Base-by-base conservation (phyloP, 2,888 invertebrate genomes). In the Drosophila flavopinicola region DNA sequence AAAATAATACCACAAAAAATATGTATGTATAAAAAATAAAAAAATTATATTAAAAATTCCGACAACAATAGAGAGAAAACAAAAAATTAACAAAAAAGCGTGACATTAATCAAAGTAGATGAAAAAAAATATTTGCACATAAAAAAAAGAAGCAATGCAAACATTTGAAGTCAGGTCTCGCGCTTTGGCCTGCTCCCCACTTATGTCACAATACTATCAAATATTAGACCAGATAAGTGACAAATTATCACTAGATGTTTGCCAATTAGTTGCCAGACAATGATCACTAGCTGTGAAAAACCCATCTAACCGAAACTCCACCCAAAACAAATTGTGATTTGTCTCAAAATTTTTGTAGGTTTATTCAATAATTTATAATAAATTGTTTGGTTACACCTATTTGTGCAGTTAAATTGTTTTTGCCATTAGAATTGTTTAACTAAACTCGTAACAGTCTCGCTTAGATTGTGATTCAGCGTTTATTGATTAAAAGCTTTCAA, bases 221-320 rank as follows among this genome's bases (percentile, higher is more conserved):
- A 68, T 68, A 69, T 68, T 68, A 33, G 56, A 49, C 52, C 35
- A 49, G 57, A 53, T 52, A 54, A 49, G 29, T 67, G 57, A 53
- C 52, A 57, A 68, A 63, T 68, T 68, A 68, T 57, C 64, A 41
- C 48, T 27, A 17, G 24, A 15, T 57, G 24, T 63, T 68, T 63
- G 52, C 27, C 44, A 63, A 51, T 60, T 66, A 53, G 35, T 45
- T 45, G 32, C 6, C 32, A 39, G 0, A 23, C 32, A 33, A 38
- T 35, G 37, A 27, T 25, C 49, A 29, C 11, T 9, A 48, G 20
- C 35, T 35, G 44, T 33, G 38, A 56, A 17, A 9, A 20, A 9
- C 11, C 7, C 6, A 17, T n/a, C 5, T 3, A 9, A 24, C 4
- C 4, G 2, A 20, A 20, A 2, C 20, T 4, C 6, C 3, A 10